Conservation (phyloP, 2,888 invertebrate species). For the Drosophila heteroneura region DNA sequence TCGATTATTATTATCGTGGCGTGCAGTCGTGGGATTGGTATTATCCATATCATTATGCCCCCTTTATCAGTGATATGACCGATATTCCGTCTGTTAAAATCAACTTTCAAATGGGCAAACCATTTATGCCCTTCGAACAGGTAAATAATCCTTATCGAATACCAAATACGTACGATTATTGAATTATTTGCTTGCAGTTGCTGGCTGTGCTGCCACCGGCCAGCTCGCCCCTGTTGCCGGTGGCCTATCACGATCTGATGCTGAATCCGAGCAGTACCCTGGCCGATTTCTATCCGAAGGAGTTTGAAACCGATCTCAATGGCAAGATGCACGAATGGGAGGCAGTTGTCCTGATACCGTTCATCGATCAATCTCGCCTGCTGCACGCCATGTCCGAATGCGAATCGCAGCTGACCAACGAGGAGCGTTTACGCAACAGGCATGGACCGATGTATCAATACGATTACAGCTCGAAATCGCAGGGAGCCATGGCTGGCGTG, state of each 20-base stretch:
- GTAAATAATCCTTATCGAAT: constrained; percentile 80
- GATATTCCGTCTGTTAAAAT: constrained; percentile 92
- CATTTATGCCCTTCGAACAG: constrained; percentile 97
- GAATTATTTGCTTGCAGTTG: constrained; percentile 86
- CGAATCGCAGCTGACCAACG: constrained; percentile 88
- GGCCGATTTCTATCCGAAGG: constrained; percentile 95
- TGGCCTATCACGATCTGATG: constrained; percentile 92
- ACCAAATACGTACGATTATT: background rate
- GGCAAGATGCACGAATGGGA: constrained; percentile 99
- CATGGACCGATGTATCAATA: constrained; percentile 96
- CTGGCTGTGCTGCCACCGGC: constrained; percentile 94
- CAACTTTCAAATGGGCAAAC: constrained; percentile 93
- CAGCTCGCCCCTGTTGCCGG: constrained; percentile 92
- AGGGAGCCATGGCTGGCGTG: constrained; percentile 86
- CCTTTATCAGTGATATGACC: constrained; percentile 96
- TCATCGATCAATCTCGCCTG: constrained; percentile 93
- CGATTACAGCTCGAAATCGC: constrained; percentile 87
- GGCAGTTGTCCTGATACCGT: constrained; percentile 96
- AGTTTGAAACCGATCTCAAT: constrained; percentile 97
- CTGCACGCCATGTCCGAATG: constrained; percentile 91
- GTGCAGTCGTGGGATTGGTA: constrained; percentile 99
- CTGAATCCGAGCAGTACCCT: constrained; percentile 90
- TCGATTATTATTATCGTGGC: constrained; percentile 98
- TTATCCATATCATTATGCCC: constrained; percentile 98
- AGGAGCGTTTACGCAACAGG: constrained; percentile 91